Percentiles rank a stretch among this genome's conserved stretches.
phyloP scores from a whole-genome alignment of 2,113 vertebrate species.

The Silurus asotus region DNA sequence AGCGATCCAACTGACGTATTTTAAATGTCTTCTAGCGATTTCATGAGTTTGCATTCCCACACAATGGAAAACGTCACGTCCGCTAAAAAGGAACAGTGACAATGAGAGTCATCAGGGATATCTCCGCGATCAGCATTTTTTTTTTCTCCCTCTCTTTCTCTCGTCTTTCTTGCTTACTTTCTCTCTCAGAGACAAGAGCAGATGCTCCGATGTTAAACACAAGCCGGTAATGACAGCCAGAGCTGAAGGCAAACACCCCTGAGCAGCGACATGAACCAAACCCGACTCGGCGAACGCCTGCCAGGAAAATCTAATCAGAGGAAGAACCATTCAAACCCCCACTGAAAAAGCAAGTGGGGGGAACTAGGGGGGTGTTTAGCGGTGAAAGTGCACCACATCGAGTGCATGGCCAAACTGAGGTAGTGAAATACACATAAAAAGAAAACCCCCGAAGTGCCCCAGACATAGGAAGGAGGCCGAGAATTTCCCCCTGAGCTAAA shows the following conservation, averaged over 20 bases:
- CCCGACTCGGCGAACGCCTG: constrained; percentile 30
- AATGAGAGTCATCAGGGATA: constrained; percentile 60
- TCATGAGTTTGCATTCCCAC: constrained; percentile 69
- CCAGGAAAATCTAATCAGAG: constrained; percentile 54
- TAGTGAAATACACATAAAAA: not conserved
- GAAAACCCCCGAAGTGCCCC: not conserved
- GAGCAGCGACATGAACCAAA: constrained; percentile 31
- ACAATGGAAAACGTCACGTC: constrained; percentile 71
- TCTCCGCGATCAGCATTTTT: not conserved
- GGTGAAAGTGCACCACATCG: constrained; percentile 12
- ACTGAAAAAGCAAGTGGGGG: not conserved
- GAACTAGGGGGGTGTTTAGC: not conserved
- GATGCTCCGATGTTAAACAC: constrained; percentile 54
- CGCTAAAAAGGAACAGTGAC: constrained; percentile 66
- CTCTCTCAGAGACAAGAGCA: constrained; percentile 35
- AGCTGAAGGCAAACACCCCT: constrained; percentile 53
- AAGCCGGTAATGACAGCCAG: constrained; percentile 45
- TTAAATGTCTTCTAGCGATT: constrained; percentile 65
- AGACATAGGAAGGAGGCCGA: constrained; percentile 54
- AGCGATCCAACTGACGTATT: constrained; percentile 50
- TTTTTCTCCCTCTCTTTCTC: constrained; percentile 18
- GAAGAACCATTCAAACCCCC: constrained; percentile 19
- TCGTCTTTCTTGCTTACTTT: not conserved
- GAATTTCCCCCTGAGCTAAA: constrained; percentile 58
- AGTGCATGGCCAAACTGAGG: constrained; percentile 28